A percentile compares a stretch with the other conserved stretches of the same genome.
These are phyloP conservation scores for Microcebus griseorufus DNA, from an alignment of 2,113 vertebrate species.

Conservation along the genomic window DNA sequence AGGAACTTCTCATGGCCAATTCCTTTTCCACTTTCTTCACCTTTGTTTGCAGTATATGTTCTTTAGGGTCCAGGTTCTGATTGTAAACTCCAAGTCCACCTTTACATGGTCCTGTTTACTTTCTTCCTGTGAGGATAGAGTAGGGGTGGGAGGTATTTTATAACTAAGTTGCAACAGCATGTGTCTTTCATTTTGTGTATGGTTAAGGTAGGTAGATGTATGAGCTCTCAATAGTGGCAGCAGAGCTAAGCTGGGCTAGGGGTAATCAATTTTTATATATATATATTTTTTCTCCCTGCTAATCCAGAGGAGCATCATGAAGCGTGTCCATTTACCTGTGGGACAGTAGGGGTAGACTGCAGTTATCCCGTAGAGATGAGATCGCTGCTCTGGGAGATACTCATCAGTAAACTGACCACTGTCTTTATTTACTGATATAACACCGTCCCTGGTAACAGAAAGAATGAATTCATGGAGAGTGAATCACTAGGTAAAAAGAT, in stretches of 20 bases:
- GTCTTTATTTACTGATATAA: constrained; percentile 91
- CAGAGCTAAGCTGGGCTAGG: not conserved
- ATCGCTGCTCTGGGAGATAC: constrained; percentile 95
- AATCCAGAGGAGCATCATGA: not conserved
- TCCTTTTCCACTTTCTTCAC: constrained; percentile 52
- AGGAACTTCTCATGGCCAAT: constrained; percentile 56
- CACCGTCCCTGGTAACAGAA: constrained; percentile 90
- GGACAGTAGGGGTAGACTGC: constrained; percentile 92
- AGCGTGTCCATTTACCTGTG: constrained; percentile 83
- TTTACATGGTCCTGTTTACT: constrained; percentile 68
- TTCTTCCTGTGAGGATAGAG: constrained; percentile 79
- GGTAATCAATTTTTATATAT: not conserved
- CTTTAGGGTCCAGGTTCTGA: constrained; percentile 71
- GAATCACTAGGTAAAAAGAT: not conserved
- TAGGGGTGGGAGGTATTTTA: not conserved
- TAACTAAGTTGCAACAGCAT: not conserved
- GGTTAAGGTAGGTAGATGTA: not conserved
- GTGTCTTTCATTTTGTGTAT: not conserved
- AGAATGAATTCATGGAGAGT: not conserved
- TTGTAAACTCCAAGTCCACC: constrained; percentile 37
- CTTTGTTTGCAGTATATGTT: constrained; percentile 57
- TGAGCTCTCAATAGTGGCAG: not conserved
- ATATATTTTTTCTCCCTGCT: not conserved
- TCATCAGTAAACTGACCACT: constrained; percentile 91
- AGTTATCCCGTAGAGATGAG: constrained; percentile 97